Conservation (phyloP, 2,113 vertebrate genomes). For the Platanista minor region DNA sequence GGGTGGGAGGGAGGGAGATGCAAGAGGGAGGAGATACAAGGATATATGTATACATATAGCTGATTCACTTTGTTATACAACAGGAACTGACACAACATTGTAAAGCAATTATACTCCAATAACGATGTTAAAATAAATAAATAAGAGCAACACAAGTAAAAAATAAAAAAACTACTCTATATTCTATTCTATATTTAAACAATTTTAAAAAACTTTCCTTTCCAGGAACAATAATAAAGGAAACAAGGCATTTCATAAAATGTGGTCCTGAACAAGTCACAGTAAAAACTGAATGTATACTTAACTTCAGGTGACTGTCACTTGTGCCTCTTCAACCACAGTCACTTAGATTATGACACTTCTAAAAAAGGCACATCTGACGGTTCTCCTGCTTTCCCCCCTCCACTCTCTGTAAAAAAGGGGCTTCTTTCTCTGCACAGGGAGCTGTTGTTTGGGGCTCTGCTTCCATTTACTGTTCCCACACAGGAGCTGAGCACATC, state of each 20-base stretch:
- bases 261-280: neutral
- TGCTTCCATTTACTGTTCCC: neutral
- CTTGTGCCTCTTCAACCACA: neutral
- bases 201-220: too few species aligned
- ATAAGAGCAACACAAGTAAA: too few species aligned
- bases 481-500: neutral
- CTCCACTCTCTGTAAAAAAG: neutral
- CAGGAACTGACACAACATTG: too few species aligned
- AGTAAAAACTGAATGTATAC: neutral
- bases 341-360: neutral
- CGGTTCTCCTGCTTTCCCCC: accelerated
- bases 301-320: neutral
- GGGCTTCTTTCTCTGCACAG: neutral
- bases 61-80: too few species aligned
- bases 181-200: too few species aligned
- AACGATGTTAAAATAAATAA: too few species aligned
- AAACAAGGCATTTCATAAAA: neutral
- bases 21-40: too few species aligned
- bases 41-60: too few species aligned
- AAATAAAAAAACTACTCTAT: too few species aligned
- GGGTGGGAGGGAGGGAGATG: too few species aligned
- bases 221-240: too few species aligned
- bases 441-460: neutral
- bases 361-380: neutral
- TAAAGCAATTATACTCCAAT: too few species aligned